Conservation (phyloP, 1,140 invertebrate genomes). For the Aleiodes sp. region DNA sequence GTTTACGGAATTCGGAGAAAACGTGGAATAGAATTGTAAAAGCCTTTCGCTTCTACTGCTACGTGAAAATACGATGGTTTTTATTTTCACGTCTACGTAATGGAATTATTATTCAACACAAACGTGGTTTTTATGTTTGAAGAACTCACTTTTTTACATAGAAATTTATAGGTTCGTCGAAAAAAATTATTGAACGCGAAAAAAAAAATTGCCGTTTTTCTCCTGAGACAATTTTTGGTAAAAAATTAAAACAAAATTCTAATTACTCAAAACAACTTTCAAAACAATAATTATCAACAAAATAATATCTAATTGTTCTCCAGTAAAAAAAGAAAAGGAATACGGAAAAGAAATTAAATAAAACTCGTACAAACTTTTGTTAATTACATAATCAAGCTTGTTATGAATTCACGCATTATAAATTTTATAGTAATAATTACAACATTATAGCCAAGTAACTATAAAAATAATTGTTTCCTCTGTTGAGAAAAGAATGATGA, state of each 20-base stretch:
- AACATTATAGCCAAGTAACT: background rate
- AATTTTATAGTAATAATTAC: background rate
- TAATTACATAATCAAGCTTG: background rate
- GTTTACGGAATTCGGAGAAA: background rate
- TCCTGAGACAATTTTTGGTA: no score
- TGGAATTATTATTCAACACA: background rate
- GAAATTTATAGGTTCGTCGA: background rate
- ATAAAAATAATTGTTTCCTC: background rate
- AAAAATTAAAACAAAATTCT: no score
- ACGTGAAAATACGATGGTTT: no score
- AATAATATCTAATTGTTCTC: no score
- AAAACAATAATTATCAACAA: no score
- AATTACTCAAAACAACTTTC: no score
- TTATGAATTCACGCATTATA: background rate
- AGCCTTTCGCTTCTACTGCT: background rate
- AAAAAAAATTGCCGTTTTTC: no score
- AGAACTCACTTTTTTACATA: background rate
- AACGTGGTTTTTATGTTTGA: background rate
- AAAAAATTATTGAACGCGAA: no score
- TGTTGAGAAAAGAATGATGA: background rate
- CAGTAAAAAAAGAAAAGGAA: no score
- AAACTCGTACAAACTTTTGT: background rate
- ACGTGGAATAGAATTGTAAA: background rate
- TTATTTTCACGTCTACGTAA: background rate
- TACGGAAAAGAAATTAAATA: slow-evolving; percentile 2